Conservation (phyloP, 2,113 vertebrate genomes). For the Ictalurus punctatus region DNA sequence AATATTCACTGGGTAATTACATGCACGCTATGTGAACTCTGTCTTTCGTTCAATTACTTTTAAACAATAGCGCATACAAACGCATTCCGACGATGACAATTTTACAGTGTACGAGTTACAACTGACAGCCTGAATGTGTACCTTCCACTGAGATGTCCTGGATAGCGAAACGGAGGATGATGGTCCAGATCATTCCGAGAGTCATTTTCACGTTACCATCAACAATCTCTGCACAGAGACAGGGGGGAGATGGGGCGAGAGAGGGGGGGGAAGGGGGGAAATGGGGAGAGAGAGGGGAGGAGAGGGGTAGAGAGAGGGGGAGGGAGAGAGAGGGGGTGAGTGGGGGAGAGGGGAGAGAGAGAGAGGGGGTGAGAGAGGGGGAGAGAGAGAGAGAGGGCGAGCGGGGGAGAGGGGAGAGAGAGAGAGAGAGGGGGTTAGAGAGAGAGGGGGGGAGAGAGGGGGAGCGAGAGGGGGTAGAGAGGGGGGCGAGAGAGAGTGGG, state of each 20-base stretch:
- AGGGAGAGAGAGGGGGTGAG: no score
- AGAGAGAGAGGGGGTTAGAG: no score
- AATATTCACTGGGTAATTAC: neutral
- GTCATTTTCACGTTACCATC: slow-evolving; percentile 57
- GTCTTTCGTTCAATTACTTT: slow-evolving; percentile 8
- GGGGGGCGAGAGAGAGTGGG: no score
- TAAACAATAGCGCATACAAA: neutral
- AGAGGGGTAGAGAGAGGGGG: neutral
- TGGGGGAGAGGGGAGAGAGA: no score
- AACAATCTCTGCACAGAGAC: slow-evolving; percentile 47
- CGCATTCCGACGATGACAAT: neutral
- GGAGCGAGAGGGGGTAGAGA: neutral
- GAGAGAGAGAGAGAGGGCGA: neutral
- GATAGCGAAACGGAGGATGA: slow-evolving; percentile 58
- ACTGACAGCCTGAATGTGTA: neutral
- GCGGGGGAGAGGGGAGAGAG: no score
- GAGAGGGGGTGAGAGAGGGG: no score
- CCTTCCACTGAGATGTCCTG: slow-evolving; percentile 59
- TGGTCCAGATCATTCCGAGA: slow-evolving; percentile 58
- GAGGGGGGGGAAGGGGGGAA: neutral
- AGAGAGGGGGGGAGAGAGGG: neutral
- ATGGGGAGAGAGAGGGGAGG: no score
- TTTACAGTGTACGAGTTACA: neutral
- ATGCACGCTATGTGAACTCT: no score
- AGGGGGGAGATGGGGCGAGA: neutral